A percentile compares a stretch with the other conserved stretches of the same genome.
These are phyloP conservation scores for Chymomyza fuscimana DNA, from an alignment of 2,888 invertebrate genomes.

Conservation along the genomic window DNA sequence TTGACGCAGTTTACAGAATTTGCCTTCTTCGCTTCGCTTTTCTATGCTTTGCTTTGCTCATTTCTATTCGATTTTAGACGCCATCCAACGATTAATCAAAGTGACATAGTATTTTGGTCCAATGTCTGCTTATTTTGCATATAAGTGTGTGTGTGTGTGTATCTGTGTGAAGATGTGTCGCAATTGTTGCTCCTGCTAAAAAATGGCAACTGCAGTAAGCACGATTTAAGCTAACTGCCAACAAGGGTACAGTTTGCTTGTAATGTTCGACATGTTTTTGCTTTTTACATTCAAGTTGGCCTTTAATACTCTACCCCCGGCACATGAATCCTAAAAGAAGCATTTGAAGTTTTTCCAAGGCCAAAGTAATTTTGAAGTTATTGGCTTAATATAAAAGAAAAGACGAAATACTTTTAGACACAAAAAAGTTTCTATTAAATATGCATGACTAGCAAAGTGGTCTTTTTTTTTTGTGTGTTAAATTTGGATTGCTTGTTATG, in stretches of 20 bases:
- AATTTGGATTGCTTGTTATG: no score
- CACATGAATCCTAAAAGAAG: background rate
- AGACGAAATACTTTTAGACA: background rate
- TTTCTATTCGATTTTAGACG: slow-evolving; percentile 15
- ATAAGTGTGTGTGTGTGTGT: slow-evolving; percentile 17
- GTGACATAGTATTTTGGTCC: slow-evolving; percentile 59
- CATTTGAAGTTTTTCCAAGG: background rate
- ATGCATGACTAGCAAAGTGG: background rate
- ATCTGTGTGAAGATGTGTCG: background rate
- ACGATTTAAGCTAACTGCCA: slow-evolving; percentile 30
- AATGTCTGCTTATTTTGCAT: slow-evolving; percentile 36
- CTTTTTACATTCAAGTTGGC: slow-evolving; percentile 28
- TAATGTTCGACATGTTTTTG: slow-evolving; percentile 37
- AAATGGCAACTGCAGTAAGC: slow-evolving; percentile 34
- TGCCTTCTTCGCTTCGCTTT: background rate
- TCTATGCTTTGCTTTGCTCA: slow-evolving; percentile 17
- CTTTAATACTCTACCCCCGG: background rate
- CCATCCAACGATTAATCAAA: slow-evolving; percentile 60
- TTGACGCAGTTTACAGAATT: slow-evolving; percentile 59
- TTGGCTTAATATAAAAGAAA: background rate
- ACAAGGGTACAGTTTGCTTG: slow-evolving; percentile 28
- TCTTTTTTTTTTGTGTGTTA: background rate
- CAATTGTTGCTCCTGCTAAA: slow-evolving; percentile 27
- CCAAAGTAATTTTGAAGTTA: background rate
- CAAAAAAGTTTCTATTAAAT: background rate